A percentile compares a stretch with the other conserved stretches of the same genome.
These are phyloP conservation scores for Odontesthes bonariensis DNA, from an alignment of 2,113 vertebrate genomes.

Conservation along the genomic window DNA sequence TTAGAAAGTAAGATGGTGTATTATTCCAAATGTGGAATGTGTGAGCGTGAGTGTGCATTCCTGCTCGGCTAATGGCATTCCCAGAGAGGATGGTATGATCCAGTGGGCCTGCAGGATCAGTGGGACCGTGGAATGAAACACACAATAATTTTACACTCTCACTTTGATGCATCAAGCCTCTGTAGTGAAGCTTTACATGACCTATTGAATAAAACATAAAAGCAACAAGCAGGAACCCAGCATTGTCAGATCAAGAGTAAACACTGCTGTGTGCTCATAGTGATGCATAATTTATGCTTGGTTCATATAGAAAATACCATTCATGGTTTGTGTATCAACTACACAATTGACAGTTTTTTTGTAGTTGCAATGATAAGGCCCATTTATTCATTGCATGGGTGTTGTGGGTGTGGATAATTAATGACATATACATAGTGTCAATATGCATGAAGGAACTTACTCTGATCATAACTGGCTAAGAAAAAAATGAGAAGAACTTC, in stretches of 20 bases:
- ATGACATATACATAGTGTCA: not conserved
- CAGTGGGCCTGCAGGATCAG: constrained; percentile 3
- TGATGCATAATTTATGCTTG: constrained; percentile 12
- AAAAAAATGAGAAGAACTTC: not conserved
- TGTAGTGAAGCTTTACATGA: constrained; percentile 32
- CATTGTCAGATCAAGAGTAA: constrained; percentile 25
- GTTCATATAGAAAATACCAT: constrained; percentile 23
- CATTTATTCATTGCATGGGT: constrained; percentile 2
- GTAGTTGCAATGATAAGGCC: not conserved
- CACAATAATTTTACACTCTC: constrained; percentile 25
- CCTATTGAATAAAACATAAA: constrained; percentile 58
- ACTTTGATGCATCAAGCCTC: constrained; percentile 25
- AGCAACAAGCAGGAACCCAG: constrained; percentile 38
- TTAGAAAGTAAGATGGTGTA: constrained; percentile 44
- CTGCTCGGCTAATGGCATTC: constrained; percentile 76
- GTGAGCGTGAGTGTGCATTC: constrained; percentile 74
- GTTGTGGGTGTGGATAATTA: constrained; percentile 6
- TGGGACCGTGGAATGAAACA: constrained; percentile 33
- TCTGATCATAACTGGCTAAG: not conserved
- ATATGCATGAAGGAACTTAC: not conserved
- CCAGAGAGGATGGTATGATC: constrained; percentile 37
- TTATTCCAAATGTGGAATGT: constrained; percentile 75
- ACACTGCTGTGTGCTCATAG: constrained; percentile 12
- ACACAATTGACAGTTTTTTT: constrained; percentile 21
- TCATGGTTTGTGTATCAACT: constrained; percentile 4